Base-by-base conservation (phyloP, 2,113 vertebrate genomes). In the Crocuta crocuta region DNA sequence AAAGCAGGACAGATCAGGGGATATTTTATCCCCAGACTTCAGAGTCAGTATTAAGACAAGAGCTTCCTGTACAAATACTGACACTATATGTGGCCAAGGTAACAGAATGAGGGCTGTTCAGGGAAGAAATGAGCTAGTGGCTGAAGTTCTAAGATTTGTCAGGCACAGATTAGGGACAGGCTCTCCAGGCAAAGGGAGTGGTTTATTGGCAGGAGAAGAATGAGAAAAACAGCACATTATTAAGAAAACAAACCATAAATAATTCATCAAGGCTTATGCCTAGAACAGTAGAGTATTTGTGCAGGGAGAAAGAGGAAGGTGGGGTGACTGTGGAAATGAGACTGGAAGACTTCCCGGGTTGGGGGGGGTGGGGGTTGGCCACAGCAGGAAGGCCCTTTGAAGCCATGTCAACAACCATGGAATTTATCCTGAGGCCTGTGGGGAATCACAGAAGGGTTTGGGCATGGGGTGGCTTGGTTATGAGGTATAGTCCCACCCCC, bases 401-500 rank as follows among this genome's bases (percentile, higher is more conserved):
- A 43, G 33, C 28, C 26, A 17, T 24, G 5, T 50, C 61, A 68
- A n/a, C 19, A 19, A 43, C 23, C 21, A 0, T 71, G 50, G 15
- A 15, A 45, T 66, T 81, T 17, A 45, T 48, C 55, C 17, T 0
- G 11, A 85, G 43, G 10, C 7, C 45, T 45, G 17, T 55, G 26
- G 6, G 43, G 39, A 83, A 28, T 50, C 43, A 28, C 21, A 50
- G 61, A 50, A n/a, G n/a, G 33, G 7, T 82, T 35, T 92, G 65
- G 17, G 10, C 17, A 31, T 50, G 9, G 28, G 76, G 35, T 35
- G n/a, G 26, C 17, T 73, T 79, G 21, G n/a, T 65, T 74, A 73
- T 0, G 2, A 70, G 17, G 13, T 55, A 28, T 19, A 2, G 0
- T 11, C 65, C 55, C 7, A 16, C 31, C 7, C 16, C 17, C 82